Evolutionary conservation across 2,797 vertebrate species (phyloP), one percentile per base, ranked within the genome.

Genomic region (Sciaenops ocellatus): DNA sequence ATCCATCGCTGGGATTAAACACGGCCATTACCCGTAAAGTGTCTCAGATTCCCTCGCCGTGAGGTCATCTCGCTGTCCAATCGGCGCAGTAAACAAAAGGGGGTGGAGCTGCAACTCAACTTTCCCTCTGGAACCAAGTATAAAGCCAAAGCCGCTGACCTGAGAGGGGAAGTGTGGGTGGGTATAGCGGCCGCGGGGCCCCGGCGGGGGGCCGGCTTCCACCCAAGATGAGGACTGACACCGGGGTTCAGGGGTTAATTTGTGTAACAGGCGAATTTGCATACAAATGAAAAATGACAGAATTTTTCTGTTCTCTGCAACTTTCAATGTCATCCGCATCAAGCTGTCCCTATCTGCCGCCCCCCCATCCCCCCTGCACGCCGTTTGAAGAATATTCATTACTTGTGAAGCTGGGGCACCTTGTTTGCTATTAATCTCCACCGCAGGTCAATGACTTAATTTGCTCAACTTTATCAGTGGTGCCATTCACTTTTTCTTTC

Each of bases 211-310:
- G 80, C 65, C 76, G 52, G 83, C 90, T 93, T 93, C 95, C 93
- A 90, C 95, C 93, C 92, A 91, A 97, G 97, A 98, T 98, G 97
- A 98, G 96, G 97, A 98, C 95, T 98, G 98, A 98, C 97, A 95
- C 95, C 30, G 86, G 90, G 96, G 97, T 97, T 97, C 96, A 96
- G 93, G 96, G 98, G 98, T 99, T 99, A 99, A 99, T 99, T 99
- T 98, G 97, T 97, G 97, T 96, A 99, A 98, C 97, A 95, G 96
- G 83, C 89, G 0, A 95, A 99, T 99, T 99, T 99, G 97, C 98
- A 99, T 99, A 98, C 97, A 99, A 99, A 99, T 99, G 98, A 93
- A 94, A 98, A 98, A 97, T 96, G 97, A 97, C 96, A 96, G 96
- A 97, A 97, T 97, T 96, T 96, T 97, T 97, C 96, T 96, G 96